Evolutionary conservation across 2,888 invertebrate genomes (phyloP), one percentile per base, ranked within the genome.

Genomic region (Aplocera efformata): DNA sequence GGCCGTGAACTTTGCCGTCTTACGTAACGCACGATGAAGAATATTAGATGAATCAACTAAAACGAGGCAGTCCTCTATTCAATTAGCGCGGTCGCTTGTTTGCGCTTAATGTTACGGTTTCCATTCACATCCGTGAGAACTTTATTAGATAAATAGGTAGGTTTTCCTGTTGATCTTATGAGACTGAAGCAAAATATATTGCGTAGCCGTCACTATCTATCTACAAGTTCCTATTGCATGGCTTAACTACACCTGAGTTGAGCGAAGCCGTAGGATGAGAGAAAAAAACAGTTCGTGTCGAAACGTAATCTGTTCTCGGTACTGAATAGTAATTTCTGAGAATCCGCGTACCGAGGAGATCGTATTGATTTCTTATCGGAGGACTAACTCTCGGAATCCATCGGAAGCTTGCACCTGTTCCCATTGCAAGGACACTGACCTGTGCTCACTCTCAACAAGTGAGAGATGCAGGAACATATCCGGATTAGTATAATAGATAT

Each of bases 1-100:
- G 79, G 50, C 83, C 83, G 58, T 82, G 80, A 83, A 77, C 82
- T 84, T 84, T 81, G 69, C 62, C 60, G 63, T 67, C 67, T 75
- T 79, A 77, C 67, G 69, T 75, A 79, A 81, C 64, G 50, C 27
- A 56, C 60, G 60, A 55, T 67, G 63, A 69, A 53, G 57, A 56
- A 50, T 63, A 61, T 61, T 53, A 49, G 55, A 67, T 71, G 63
- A 72, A 72, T 72, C 67, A 63, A 64, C 44, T 40, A 29, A 40
- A 36, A 37, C 40, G 30, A 45, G 44, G 42, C 41, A 35, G 36
- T 27, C 39, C 39, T 50, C 22, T 48, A 27, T 42, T 40, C 32
- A 40, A 37, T 42, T 43, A 37, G 35, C 33, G 32, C 27, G 30
- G 32, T 20, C 32, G 20, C 32, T 38, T 32, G 28, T 46, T 42